Base-by-base conservation (phyloP, 2,888 invertebrate species). In the Noctua pronuba region DNA sequence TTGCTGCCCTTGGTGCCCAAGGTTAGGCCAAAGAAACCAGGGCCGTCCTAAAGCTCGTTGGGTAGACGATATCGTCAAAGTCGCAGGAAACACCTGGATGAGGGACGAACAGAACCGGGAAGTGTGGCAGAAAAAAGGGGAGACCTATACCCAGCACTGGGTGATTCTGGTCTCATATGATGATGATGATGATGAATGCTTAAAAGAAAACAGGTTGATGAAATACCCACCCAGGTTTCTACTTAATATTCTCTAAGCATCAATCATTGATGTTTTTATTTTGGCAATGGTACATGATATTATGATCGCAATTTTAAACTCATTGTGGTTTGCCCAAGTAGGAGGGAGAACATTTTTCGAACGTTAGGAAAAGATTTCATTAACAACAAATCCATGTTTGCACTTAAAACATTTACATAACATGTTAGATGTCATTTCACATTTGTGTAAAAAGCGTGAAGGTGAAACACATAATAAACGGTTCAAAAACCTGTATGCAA, bases 401-500 rank as follows among this genome's bases (percentile, higher is more conserved):
- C n/a, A 28, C 4, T 41, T n/a, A 16, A 24, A 65, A 41, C 49
- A 73, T 60, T 62, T 24, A 41, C 58, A 49, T 38, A 11, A 28
- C 35, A 46, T 28, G 16, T 71, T 55, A 44, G 6, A n/a, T 46
- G 38, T 71, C 21, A 46, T 69, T 69, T 73, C 28, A 62, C 31
- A 67, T 71, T 58, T 49, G 16, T 65, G 21, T 46, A 52, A 69
- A 66, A 73, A 77, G 28, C 68, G 80, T 87, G 78, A 80, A 85
- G 82, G 77, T 80, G 79, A 78, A 73, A 60, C 46, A 67, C 65
- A 77, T 71, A 62, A 74, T 64, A 44, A 78, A 76, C 69, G 8
- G 85, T 84, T 80, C 75, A 80, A 80, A 77, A 76, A 82, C 80
- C 78, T 80, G 41, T 65, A n/a, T 65, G 58, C 49, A 46, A 69